phyloP scores from a whole-genome alignment of 2,113 vertebrate genomes.

The Tragelaphus scriptus region DNA sequence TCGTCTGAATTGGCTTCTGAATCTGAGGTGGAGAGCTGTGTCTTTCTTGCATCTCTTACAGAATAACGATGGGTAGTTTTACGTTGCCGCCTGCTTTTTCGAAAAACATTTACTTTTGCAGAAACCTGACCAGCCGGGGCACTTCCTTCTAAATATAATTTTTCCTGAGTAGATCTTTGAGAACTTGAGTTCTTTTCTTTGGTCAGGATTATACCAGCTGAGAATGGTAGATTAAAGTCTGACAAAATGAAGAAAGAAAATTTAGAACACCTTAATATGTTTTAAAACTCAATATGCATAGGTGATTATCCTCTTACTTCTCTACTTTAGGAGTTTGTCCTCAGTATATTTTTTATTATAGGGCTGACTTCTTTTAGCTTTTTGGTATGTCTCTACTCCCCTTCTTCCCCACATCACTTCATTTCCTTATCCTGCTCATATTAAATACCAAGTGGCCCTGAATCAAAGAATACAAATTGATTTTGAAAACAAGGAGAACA shows the following conservation, averaged over 20 bases:
- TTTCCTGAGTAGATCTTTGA: slow-evolving; percentile 86
- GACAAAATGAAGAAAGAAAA: slow-evolving; percentile 58
- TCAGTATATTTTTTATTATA: background rate
- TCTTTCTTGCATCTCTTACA: slow-evolving; percentile 88
- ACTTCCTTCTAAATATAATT: slow-evolving; percentile 77
- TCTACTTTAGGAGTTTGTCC: background rate
- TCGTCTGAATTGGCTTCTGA: slow-evolving; percentile 92
- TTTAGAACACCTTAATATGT: background rate
- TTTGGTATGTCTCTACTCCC: background rate
- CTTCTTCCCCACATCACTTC: background rate
- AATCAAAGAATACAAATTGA: background rate
- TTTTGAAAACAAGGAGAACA: slow-evolving; percentile 19
- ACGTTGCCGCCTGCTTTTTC: slow-evolving; percentile 82
- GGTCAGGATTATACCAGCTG: slow-evolving; percentile 83
- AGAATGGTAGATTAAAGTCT: slow-evolving; percentile 91
- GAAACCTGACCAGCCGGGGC: slow-evolving; percentile 67
- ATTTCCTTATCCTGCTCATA: background rate
- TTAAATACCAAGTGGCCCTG: background rate
- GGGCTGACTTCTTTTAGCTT: background rate
- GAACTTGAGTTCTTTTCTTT: slow-evolving; percentile 82
- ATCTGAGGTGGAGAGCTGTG: slow-evolving; percentile 93
- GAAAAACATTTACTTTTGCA: slow-evolving; percentile 79
- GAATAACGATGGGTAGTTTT: slow-evolving; percentile 89
- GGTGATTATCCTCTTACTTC: background rate
- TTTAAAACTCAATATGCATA: background rate